Conservation (phyloP, 2,113 vertebrate genomes). For the Calyptommatus sinebrachiatus region DNA sequence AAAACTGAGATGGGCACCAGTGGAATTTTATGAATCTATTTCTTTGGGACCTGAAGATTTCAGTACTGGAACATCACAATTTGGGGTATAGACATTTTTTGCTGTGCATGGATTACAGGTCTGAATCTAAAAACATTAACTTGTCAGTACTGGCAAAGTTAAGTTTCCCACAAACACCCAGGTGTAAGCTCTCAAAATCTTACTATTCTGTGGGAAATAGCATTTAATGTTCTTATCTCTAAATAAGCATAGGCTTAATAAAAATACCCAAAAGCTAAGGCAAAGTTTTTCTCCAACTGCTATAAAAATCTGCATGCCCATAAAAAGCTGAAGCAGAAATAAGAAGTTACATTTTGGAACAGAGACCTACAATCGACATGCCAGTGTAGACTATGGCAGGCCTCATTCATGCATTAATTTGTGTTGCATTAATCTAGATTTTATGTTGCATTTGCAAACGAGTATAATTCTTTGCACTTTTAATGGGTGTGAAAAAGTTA, state of each 20-base stretch:
- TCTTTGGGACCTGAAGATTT: not conserved
- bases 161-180: not conserved
- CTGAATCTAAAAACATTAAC: conserved; percentile 5
- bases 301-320: not conserved
- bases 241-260: conserved; percentile 13
- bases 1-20: not conserved
- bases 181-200: not conserved
- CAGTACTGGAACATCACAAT: not conserved
- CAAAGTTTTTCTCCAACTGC: not conserved
- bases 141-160: conserved; percentile 2
- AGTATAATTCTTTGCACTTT: too few species aligned
- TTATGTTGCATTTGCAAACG: too few species aligned
- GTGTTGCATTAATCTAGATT: too few species aligned
- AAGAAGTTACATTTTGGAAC: not conserved
- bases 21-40: not conserved
- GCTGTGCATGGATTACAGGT: not conserved
- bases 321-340: not conserved
- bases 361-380: too few species aligned
- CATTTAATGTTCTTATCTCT: not conserved
- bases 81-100: not conserved
- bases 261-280: not conserved
- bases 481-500: too few species aligned
- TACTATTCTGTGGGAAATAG: not conserved
- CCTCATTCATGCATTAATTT: too few species aligned
- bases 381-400: too few species aligned